Evolutionary conservation across 2,113 vertebrate genomes (phyloP).

Genomic region (Neogale vison): DNA sequence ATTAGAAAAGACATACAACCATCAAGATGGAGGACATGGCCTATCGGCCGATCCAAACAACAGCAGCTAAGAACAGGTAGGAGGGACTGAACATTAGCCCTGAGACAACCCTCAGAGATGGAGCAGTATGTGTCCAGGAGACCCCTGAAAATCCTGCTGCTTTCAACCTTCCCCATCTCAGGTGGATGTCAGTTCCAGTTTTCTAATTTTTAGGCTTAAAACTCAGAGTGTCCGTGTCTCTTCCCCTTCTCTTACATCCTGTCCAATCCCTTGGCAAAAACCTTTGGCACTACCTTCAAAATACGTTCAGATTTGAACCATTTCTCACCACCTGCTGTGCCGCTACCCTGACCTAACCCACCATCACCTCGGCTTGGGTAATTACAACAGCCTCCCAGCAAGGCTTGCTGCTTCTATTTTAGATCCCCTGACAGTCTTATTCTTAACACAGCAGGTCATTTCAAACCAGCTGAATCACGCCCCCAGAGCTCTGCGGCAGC

Average conservation of each 20-base stretch:
- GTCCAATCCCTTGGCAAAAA: neutral
- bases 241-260: neutral
- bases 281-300: neutral
- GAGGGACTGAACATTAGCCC: neutral
- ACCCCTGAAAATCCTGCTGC: neutral
- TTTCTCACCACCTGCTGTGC: neutral
- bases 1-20: neutral
- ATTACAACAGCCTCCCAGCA: neutral
- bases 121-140: neutral
- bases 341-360: neutral
- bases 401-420: neutral
- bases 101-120: neutral
- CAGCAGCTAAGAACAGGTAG: neutral
- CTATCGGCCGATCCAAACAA: neutral
- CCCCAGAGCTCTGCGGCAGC: neutral
- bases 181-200: neutral
- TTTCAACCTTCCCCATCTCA: neutral
- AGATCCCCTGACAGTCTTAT: neutral
- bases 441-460: neutral
- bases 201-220: neutral
- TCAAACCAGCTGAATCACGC: neutral
- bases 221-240: neutral
- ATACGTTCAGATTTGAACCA: neutral
- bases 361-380: neutral
- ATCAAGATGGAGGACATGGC: neutral